A percentile compares a stretch with the other conserved stretches of the same genome.
These are phyloP conservation scores for Aleiodes leptofemur DNA, from an alignment of 2,888 invertebrate genomes.

Conservation along the genomic window DNA sequence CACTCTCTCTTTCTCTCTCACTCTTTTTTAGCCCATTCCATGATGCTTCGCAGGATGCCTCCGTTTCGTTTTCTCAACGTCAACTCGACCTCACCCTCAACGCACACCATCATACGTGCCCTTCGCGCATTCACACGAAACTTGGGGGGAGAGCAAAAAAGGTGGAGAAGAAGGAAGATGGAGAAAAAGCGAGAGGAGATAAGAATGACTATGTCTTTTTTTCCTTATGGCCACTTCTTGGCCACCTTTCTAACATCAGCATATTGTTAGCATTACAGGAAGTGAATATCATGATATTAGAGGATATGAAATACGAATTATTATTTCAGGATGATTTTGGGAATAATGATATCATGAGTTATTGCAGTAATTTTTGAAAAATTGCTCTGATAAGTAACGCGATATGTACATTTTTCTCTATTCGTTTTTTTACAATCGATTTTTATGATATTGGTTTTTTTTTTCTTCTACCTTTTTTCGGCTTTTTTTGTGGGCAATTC, in stretches of 20 bases:
- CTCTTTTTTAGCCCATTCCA: conserved; percentile 9
- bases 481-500: too few species aligned
- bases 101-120: conserved; percentile 15
- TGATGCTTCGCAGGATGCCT: conserved; percentile 30
- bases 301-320: background rate
- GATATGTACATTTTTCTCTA: too few species aligned
- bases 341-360: too few species aligned
- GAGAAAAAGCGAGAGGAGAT: conserved; percentile 11
- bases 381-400: too few species aligned
- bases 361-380: too few species aligned
- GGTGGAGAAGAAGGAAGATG: background rate
- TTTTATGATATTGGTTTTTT: too few species aligned
- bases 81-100: conserved; percentile 13
- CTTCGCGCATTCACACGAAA: conserved; percentile 33
- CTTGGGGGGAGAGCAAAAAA: conserved; percentile 5
- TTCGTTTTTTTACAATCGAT: too few species aligned
- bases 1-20: background rate
- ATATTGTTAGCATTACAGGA: conserved; percentile 24
- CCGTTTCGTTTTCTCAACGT: conserved; percentile 22
- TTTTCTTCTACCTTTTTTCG: too few species aligned
- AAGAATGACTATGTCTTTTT: too few species aligned
- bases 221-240: conserved; percentile 1
- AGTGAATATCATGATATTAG: conserved; percentile 11
- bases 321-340: background rate
- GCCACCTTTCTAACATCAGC: background rate